Evolutionary conservation across 2,113 vertebrate genomes (phyloP).

Genomic region (Tringa solitaria): DNA sequence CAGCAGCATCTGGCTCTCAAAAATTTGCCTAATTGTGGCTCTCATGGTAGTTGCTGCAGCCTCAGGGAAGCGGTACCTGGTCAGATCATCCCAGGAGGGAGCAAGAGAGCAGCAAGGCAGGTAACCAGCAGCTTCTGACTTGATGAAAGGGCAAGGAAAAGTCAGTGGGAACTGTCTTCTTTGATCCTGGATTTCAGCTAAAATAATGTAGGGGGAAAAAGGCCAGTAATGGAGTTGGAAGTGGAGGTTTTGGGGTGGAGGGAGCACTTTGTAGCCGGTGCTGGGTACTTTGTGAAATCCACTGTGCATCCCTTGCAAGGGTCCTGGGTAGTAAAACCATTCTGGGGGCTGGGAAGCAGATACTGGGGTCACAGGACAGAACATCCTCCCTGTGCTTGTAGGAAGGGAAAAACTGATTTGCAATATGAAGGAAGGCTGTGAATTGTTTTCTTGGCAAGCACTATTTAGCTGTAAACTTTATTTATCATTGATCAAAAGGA

Average conservation of each 20-base stretch:
- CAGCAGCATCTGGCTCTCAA: background rate
- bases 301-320: fast-evolving
- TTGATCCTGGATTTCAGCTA: background rate
- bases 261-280: background rate
- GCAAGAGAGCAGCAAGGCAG: background rate
- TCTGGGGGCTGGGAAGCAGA: background rate
- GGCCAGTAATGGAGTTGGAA: background rate
- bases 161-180: background rate
- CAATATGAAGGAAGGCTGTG: background rate
- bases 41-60: background rate
- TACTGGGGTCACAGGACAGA: background rate
- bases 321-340: background rate
- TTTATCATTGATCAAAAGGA: constrained; percentile 1
- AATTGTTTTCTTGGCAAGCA: background rate
- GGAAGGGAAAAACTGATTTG: background rate
- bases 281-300: background rate
- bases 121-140: background rate
- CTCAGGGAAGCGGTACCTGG: background rate
- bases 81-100: background rate
- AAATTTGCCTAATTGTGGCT: background rate
- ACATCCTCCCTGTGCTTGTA: background rate
- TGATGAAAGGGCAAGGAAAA: background rate
- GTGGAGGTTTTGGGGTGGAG: background rate
- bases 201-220: background rate
- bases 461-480: background rate